Evolutionary conservation across 2,888 invertebrate species (phyloP).

Genomic region (Hemaris fuciformis): DNA sequence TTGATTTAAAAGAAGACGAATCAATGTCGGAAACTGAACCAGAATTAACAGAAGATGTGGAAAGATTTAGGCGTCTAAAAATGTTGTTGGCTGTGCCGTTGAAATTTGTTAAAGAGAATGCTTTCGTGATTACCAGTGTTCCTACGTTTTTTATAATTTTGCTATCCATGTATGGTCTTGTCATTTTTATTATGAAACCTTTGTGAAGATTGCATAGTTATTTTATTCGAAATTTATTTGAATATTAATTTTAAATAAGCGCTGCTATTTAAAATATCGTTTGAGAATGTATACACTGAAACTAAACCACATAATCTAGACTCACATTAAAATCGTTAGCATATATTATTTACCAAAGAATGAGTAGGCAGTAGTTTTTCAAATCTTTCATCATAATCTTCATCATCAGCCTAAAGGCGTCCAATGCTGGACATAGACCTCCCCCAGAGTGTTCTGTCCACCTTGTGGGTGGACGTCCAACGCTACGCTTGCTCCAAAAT

Average conservation of each 20-base stretch:
- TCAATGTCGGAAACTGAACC: slow-evolving; percentile 34
- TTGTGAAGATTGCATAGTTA: slow-evolving; percentile 30
- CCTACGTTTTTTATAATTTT: slow-evolving; percentile 57
- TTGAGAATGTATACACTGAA: too few species aligned
- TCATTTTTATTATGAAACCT: slow-evolving; percentile 46
- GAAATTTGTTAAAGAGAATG: slow-evolving; percentile 53
- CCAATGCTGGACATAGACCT: too few species aligned
- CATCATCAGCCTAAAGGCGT: too few species aligned
- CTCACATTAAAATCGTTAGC: too few species aligned
- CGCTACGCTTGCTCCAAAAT: too few species aligned
- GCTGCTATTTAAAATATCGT: background rate
- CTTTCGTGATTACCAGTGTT: slow-evolving; percentile 54
- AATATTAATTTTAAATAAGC: background rate
- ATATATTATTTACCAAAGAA: too few species aligned
- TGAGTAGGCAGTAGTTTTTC: too few species aligned
- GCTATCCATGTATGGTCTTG: slow-evolving; percentile 49
- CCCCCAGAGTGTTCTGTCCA: too few species aligned
- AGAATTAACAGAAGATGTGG: slow-evolving; percentile 12
- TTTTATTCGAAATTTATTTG: background rate
- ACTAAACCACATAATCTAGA: too few species aligned
- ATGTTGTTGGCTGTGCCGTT: slow-evolving; percentile 28
- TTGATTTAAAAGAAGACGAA: slow-evolving; percentile 34
- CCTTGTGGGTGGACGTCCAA: too few species aligned
- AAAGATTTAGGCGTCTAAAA: slow-evolving; percentile 20
- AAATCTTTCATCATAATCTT: too few species aligned